phyloP scores from a whole-genome alignment of 2,113 vertebrate genomes.

The Cricetomys ansorgei region DNA sequence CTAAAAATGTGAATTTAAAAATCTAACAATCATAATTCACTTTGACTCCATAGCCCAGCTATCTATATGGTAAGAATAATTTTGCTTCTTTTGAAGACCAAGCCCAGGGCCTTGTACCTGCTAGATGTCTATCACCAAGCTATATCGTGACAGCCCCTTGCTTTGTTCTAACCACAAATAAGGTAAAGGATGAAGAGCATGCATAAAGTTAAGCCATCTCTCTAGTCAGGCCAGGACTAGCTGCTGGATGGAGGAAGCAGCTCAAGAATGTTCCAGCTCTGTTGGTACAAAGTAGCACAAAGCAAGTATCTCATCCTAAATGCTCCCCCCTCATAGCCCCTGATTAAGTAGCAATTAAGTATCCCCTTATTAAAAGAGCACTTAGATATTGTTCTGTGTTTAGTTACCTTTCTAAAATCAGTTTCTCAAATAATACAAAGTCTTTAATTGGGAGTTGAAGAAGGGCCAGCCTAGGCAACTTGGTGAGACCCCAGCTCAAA shows the following conservation, averaged over 20 bases:
- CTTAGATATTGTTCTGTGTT: neutral
- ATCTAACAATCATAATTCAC: neutral
- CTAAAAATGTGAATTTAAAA: neutral
- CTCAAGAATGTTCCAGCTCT: neutral
- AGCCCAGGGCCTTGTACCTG: neutral
- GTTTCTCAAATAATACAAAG: neutral
- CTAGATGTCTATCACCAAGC: neutral
- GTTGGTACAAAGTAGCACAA: neutral
- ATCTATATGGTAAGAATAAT: neutral
- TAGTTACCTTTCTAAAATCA: neutral
- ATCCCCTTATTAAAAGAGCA: neutral
- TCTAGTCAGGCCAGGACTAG: neutral
- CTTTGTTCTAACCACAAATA: constrained; percentile 27
- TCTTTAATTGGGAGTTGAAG: neutral
- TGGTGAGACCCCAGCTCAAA: neutral
- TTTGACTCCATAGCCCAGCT: constrained; percentile 10
- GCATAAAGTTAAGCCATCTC: neutral
- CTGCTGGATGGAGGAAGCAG: neutral
- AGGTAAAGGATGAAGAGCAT: neutral
- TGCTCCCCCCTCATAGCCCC: neutral
- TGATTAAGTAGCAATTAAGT: constrained; percentile 34
- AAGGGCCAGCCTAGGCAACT: neutral
- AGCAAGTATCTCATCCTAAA: constrained; percentile 5
- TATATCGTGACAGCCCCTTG: neutral
- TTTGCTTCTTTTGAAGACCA: neutral